These are phyloP conservation scores for Opisthograptis luteolata DNA, from an alignment of 2,888 invertebrate genomes.

Conservation along the genomic window DNA sequence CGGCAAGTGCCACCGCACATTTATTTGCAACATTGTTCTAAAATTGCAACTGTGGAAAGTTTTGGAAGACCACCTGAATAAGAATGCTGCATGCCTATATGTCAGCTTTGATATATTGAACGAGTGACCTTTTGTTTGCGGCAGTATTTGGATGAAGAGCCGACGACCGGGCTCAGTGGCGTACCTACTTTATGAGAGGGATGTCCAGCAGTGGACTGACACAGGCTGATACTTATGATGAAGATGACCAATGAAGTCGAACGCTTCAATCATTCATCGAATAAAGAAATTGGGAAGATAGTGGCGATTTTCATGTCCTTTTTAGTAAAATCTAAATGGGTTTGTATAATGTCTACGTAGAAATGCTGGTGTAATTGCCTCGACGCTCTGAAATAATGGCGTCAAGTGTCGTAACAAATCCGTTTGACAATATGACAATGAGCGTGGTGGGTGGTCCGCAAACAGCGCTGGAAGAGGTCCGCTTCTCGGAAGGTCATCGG, in stretches of 20 bases:
- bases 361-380: background rate
- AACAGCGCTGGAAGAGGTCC: constrained; percentile 57
- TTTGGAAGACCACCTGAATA: constrained; percentile 55
- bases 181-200: too few species aligned
- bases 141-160: too few species aligned
- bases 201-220: too few species aligned
- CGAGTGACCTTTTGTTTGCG: background rate
- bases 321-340: too few species aligned
- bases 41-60: constrained; percentile 65
- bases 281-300: too few species aligned
- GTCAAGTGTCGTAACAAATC: constrained; percentile 50
- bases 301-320: too few species aligned
- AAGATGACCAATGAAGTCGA: background rate
- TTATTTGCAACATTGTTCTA: constrained; percentile 71
- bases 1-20: constrained; percentile 46
- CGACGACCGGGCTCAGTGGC: too few species aligned
- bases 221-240: too few species aligned
- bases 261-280: background rate
- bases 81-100: constrained; percentile 40
- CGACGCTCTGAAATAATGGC: constrained; percentile 50
- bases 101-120: background rate
- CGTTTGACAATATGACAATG: constrained; percentile 63
- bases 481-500: constrained; percentile 76
- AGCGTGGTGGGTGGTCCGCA: constrained; percentile 72
- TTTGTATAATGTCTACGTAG: background rate